Base-by-base conservation (phyloP, 2,888 invertebrate species). In the Antheraea yamamai region DNA sequence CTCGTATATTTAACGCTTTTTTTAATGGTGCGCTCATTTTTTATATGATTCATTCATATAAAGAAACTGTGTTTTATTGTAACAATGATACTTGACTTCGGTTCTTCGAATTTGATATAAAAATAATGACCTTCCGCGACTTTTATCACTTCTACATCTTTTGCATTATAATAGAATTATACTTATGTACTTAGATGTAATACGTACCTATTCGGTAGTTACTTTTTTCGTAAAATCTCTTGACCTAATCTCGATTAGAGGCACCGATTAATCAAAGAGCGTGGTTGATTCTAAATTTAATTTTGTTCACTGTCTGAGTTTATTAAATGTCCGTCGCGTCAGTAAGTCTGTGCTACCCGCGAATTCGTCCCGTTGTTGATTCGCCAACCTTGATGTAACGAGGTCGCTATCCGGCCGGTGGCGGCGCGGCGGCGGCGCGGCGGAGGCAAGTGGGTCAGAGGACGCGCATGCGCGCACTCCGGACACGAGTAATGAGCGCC, bases 401-500 rank as follows among this genome's bases (percentile, higher is more conserved):
- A 91, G 91, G 90, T 87, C 91, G 90, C 88, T 87, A 89, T 89
- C 88, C 86, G 86, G 82, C 84, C 81, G 83, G 61, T 23, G 89
- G 88, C 88, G 86, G 86, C 82, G 84, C 81, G 83, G 85, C 82
- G 82, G 83, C 83, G 83, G 79, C 82, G 82, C 84, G 84, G 83
- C 87, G 87, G 79, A 79, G 80, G 85, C 92, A 93, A 92, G 86
- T 94, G 91, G 93, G 94, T 94, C 94, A 93, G 89, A 85, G 90
- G 89, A 88, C 91, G 91, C 93, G 93, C 93, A 92, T 91, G 94
- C 94, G 90, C 87, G 90, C 85, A 77, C 79, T 90, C 92, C 92
- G 92, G 93, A 93, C 91, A 87, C 89, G 82, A 82, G 90, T 93
- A 94, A 93, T 94, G 92, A 93, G 91, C 91, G 85, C 91, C 92